Conservation (phyloP, 1,140 invertebrate species). For the Drosophila lacertosa region DNA sequence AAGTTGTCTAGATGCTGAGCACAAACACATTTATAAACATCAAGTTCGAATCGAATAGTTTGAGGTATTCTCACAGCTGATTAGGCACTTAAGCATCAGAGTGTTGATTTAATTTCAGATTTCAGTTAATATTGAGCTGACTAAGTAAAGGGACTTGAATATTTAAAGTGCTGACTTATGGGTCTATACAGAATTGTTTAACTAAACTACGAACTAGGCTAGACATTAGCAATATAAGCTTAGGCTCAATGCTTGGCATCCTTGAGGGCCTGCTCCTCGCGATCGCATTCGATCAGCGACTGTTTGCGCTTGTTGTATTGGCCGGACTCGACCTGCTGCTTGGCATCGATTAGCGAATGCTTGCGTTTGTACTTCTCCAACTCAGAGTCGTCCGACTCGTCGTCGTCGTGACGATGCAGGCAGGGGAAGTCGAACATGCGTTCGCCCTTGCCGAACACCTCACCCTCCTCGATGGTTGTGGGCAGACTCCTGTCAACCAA, state of each 20-base stretch:
- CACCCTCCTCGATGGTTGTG: constrained; percentile 87
- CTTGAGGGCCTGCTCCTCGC: constrained; percentile 70
- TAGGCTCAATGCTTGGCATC: constrained; percentile 73
- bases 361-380: constrained; percentile 78
- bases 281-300: constrained; percentile 74
- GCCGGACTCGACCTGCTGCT: constrained; percentile 67
- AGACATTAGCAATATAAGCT: constrained; percentile 33
- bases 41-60: not conserved
- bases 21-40: constrained; percentile 34
- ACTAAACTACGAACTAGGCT: constrained; percentile 66
- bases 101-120: not conserved
- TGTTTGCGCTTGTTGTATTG: constrained; percentile 76
- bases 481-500: constrained; percentile 84
- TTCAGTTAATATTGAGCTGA: constrained; percentile 3
- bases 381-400: constrained; percentile 76
- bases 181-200: constrained; percentile 62
- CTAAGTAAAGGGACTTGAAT: constrained; percentile 5
- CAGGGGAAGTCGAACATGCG: constrained; percentile 86
- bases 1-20: constrained; percentile 63
- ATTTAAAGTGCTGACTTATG: constrained; percentile 19
- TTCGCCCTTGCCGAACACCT: constrained; percentile 87
- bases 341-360: constrained; percentile 78
- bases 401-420: constrained; percentile 59
- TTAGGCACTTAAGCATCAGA: not conserved
- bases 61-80: constrained; percentile 32